These are phyloP conservation scores for Pandemis cinnamomeana DNA, from an alignment of 2,888 invertebrate species.

Conservation along the genomic window DNA sequence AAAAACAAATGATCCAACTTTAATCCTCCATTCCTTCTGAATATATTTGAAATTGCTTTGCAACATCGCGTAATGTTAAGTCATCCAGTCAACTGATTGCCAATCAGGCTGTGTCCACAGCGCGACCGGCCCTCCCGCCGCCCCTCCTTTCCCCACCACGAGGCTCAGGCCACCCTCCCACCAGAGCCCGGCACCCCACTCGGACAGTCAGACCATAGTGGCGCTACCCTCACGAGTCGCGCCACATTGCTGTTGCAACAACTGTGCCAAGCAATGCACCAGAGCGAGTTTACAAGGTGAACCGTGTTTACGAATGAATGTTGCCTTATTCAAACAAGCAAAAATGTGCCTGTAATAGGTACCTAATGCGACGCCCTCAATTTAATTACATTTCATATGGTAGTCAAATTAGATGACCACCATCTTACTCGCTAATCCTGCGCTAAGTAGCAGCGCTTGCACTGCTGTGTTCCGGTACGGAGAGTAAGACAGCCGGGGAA, in stretches of 20 bases:
- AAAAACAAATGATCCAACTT: neutral
- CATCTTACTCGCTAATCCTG: too few relatives aligned
- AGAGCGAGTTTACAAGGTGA: neutral
- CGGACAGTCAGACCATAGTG: neutral
- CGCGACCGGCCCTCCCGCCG: slow-evolving; percentile 12
- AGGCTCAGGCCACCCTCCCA: neutral
- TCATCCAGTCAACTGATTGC: neutral
- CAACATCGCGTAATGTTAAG: neutral
- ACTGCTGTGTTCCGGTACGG: too few relatives aligned
- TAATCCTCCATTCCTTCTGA: too few relatives aligned
- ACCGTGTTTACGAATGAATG: too few relatives aligned
- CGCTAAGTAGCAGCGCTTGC: too few relatives aligned
- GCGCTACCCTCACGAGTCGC: slow-evolving; percentile 16
- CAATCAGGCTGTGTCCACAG: slow-evolving; percentile 1
- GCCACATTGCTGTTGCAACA: slow-evolving; percentile 25
- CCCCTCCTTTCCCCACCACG: neutral
- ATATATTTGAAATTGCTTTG: too few relatives aligned
- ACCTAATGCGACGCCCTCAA: too few relatives aligned
- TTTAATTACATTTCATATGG: too few relatives aligned
- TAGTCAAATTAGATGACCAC: too few relatives aligned
- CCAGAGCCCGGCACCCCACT: neutral
- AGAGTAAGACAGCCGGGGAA: too few relatives aligned
- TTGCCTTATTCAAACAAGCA: too few relatives aligned
- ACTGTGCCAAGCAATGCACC: slow-evolving; percentile 1
- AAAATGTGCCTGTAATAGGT: too few relatives aligned